Evolutionary conservation across 2,797 vertebrate species (phyloP).

Genomic region (Sebastolobus altivelis): DNA sequence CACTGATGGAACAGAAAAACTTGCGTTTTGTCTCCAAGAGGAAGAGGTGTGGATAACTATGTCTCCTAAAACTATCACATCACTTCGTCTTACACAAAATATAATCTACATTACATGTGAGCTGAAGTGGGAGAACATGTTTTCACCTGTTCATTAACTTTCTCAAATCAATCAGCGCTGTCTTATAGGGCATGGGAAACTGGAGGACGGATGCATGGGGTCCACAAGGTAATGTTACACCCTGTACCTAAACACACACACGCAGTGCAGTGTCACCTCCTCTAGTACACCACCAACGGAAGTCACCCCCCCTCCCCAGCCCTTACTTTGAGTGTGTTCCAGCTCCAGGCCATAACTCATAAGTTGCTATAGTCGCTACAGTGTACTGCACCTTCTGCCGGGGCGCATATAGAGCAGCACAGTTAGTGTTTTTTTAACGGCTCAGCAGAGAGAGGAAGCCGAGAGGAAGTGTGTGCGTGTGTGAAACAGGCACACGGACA

Average conservation of each 20-base stretch:
- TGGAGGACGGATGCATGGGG: constrained; percentile 21
- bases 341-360: constrained; percentile 66
- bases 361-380: constrained; percentile 48
- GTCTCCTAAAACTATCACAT: neutral
- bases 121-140: constrained; percentile 3
- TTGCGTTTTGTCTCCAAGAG: no score
- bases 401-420: constrained; percentile 39
- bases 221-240: constrained; percentile 19
- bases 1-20: no score
- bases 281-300: constrained; percentile 30
- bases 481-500: constrained; percentile 45
- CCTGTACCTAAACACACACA: constrained; percentile 2
- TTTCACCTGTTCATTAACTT: constrained; percentile 57
- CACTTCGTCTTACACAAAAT: neutral
- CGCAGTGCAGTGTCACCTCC: constrained; percentile 29
- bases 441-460: constrained; percentile 73
- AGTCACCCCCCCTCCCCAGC: neutral
- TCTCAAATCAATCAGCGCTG: constrained; percentile 34
- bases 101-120: neutral
- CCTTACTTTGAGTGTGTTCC: constrained; percentile 68
- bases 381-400: constrained; percentile 42
- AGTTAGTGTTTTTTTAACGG: constrained; percentile 63
- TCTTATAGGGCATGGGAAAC: constrained; percentile 11
- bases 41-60: neutral
- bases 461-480: constrained; percentile 66